These are phyloP conservation scores for Pseudococcus viburni DNA, from an alignment of 2,888 invertebrate species.

Conservation along the genomic window DNA sequence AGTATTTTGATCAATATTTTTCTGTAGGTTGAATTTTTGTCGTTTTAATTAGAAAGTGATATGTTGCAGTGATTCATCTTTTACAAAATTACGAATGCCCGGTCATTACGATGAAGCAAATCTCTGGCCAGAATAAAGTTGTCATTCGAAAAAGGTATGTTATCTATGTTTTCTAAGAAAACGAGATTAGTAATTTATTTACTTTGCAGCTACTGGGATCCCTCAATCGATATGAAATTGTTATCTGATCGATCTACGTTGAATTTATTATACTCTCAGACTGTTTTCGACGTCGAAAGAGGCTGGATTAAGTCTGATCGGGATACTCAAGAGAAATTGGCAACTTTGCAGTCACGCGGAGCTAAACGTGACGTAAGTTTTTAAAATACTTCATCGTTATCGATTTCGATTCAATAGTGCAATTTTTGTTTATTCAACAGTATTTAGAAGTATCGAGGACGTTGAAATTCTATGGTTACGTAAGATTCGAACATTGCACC, in stretches of 20 bases:
- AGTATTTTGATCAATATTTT: conserved; percentile 68
- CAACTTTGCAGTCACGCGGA: conserved; percentile 81
- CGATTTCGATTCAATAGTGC: conserved; percentile 32
- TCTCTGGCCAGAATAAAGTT: conserved; percentile 82
- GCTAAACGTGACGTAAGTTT: conserved; percentile 83
- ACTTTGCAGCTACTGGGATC: conserved; percentile 88
- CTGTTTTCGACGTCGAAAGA: conserved; percentile 86
- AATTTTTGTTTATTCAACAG: conserved; percentile 72
- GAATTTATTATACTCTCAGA: conserved; percentile 90
- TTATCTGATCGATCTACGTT: conserved; percentile 86
- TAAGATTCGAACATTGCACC: conserved; percentile 82
- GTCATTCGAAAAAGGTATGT: conserved; percentile 87
- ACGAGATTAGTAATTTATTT: not conserved
- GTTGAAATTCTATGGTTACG: conserved; percentile 90
- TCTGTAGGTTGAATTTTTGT: not conserved
- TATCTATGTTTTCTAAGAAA: not conserved
- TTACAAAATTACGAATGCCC: conserved; percentile 98
- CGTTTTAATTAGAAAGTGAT: not conserved
- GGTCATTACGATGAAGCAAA: conserved; percentile 89
- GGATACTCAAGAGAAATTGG: conserved; percentile 79
- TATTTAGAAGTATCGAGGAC: conserved; percentile 88
- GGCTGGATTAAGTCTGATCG: conserved; percentile 86
- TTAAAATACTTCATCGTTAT: conserved; percentile 38
- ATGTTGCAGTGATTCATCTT: conserved; percentile 81
- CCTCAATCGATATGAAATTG: conserved; percentile 85